A percentile compares a stretch with the other conserved stretches of the same genome.
phyloP scores from a whole-genome alignment of 2,797 vertebrate genomes.

The Urocyon cinereoargenteus region DNA sequence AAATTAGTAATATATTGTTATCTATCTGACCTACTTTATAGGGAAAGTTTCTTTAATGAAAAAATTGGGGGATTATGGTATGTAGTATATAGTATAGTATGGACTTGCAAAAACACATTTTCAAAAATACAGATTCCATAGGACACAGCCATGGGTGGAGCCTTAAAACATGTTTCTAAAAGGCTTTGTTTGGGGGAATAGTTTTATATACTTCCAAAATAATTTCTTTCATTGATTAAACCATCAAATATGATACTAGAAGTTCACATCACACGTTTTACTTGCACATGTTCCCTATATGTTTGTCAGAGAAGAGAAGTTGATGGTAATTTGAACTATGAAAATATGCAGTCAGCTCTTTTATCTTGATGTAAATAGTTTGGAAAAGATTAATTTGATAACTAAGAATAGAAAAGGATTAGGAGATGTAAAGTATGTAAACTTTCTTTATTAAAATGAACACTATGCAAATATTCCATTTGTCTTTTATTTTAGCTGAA shows the following conservation, averaged over 20 bases:
- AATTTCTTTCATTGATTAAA: neutral
- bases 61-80: neutral
- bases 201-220: neutral
- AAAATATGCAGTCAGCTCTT: constrained; percentile 31
- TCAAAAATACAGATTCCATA: neutral
- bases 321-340: neutral
- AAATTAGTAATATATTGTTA: neutral
- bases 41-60: neutral
- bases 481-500: constrained; percentile 56
- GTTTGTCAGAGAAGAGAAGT: neutral
- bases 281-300: neutral
- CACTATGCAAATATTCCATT: constrained; percentile 61
- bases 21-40: neutral
- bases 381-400: constrained; percentile 48
- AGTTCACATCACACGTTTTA: neutral
- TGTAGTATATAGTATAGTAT: too few species aligned
- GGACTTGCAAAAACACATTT: neutral
- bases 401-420: constrained; percentile 58
- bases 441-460: constrained; percentile 61
- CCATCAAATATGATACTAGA: neutral
- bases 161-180: neutral
- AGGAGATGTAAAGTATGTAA: constrained; percentile 54
- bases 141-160: neutral
- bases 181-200: neutral
- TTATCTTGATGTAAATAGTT: constrained; percentile 53